Conservation (phyloP, 1,140 invertebrate genomes). For the Lordiphosa clarofinis region DNA sequence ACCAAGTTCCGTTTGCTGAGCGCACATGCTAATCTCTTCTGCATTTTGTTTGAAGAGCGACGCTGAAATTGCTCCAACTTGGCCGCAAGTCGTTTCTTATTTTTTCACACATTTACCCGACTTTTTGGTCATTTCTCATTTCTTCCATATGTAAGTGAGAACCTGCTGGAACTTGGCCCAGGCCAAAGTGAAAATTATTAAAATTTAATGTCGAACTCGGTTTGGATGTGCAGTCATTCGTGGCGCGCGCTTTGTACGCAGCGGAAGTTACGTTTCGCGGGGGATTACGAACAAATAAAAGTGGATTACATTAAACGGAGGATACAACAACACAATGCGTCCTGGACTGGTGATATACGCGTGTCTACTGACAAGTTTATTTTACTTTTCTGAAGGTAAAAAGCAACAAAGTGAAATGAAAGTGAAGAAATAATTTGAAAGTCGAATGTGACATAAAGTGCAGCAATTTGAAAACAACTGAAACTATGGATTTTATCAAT, state of each 20-base stretch:
- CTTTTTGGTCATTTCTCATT: slow-evolving; percentile 16
- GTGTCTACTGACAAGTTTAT: slow-evolving; percentile 44
- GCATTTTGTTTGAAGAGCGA: slow-evolving; percentile 9
- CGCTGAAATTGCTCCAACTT: slow-evolving; percentile 11
- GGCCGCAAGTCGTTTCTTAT: slow-evolving; percentile 12
- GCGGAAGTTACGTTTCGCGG: slow-evolving; percentile 34
- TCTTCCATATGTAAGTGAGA: slow-evolving; percentile 14
- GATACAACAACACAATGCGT: slow-evolving; percentile 37
- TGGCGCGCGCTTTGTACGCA: slow-evolving; percentile 49
- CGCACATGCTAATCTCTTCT: neutral
- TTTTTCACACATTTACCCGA: slow-evolving; percentile 58
- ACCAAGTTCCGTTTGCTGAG: slow-evolving; percentile 14
- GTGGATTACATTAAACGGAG: slow-evolving; percentile 17
- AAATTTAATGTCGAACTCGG: slow-evolving; percentile 54
- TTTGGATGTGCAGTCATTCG: slow-evolving; percentile 62
- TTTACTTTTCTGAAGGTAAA: slow-evolving; percentile 76
- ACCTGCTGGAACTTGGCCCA: slow-evolving; percentile 7
- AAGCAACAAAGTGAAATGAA: slow-evolving; percentile 2
- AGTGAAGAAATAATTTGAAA: slow-evolving; percentile 2
- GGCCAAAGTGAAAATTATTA: slow-evolving; percentile 62
- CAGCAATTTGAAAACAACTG: no score
- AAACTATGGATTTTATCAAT: no score
- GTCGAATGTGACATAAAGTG: no score
- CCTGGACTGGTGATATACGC: slow-evolving; percentile 40
- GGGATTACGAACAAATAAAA: slow-evolving; percentile 24